A percentile compares a stretch with the other conserved stretches of the same genome.
Evolutionary conservation across 2,113 vertebrate species (phyloP).

Genomic region (Callipepla californica): DNA sequence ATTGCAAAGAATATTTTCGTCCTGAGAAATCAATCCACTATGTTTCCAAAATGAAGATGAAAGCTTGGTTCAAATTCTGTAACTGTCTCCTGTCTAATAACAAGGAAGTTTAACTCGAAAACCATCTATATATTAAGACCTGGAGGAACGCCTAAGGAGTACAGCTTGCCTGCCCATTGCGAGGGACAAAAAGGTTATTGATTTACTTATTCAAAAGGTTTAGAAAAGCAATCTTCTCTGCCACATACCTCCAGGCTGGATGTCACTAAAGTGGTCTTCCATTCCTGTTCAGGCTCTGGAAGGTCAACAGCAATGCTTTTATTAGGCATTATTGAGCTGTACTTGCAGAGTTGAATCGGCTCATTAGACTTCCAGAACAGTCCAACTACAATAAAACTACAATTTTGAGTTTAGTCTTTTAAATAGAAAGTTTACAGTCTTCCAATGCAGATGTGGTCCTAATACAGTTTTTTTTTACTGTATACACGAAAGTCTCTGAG

Average conservation of each 20-base stretch:
- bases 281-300: not conserved
- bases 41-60: accelerated
- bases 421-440: not conserved
- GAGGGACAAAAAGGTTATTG: not conserved
- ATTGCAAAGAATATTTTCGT: not conserved
- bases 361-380: not conserved
- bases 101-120: not conserved
- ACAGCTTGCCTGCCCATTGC: not conserved
- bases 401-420: not conserved
- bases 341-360: not conserved
- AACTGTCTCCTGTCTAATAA: accelerated
- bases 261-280: not conserved
- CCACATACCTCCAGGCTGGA: not conserved
- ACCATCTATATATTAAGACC: not conserved
- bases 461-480: not conserved
- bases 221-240: not conserved
- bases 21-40: not conserved
- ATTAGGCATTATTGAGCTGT: not conserved
- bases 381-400: not conserved
- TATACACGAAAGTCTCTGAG: not conserved
- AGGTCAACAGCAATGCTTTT: not conserved
- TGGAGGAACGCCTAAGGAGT: accelerated
- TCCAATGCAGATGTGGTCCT: not conserved
- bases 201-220: not conserved
- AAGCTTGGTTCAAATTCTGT: not conserved